These are phyloP conservation scores for Torymus auratus DNA, from an alignment of 2,888 invertebrate genomes.

Conservation along the genomic window DNA sequence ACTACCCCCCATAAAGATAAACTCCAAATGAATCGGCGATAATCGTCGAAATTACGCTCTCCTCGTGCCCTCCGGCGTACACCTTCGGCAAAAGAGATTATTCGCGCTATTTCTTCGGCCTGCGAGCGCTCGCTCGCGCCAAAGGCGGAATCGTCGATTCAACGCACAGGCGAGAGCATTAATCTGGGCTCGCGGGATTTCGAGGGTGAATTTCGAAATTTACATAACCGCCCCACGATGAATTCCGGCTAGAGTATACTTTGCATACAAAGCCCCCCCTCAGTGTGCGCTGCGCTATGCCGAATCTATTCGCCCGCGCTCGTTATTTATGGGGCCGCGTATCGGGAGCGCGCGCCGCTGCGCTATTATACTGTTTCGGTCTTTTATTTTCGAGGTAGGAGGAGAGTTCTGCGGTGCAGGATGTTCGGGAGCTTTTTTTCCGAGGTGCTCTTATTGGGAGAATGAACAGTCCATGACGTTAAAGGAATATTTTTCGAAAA, in stretches of 20 bases:
- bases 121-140: neutral
- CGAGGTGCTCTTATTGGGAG: neutral
- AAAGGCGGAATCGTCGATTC: constrained; percentile 64
- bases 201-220: constrained; percentile 61
- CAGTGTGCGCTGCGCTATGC: constrained; percentile 7
- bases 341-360: neutral
- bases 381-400: no score
- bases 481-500: neutral
- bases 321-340: constrained; percentile 40
- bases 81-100: constrained; percentile 47
- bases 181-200: constrained; percentile 52
- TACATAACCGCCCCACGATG: constrained; percentile 66
- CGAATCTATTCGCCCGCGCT: constrained; percentile 48
- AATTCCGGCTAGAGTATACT: constrained; percentile 64
- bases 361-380: constrained; percentile 3
- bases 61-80: neutral
- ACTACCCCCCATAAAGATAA: constrained; percentile 23
- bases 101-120: constrained; percentile 47
- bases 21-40: constrained; percentile 43
- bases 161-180: constrained; percentile 63
- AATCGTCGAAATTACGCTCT: constrained; percentile 36
- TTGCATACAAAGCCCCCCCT: constrained; percentile 65
- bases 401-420: no score
- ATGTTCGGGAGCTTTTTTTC: neutral
- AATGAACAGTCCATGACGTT: neutral